These are phyloP conservation scores for Macrostomum cliftonense DNA, from an alignment of 2,888 invertebrate species.

Conservation along the genomic window DNA sequence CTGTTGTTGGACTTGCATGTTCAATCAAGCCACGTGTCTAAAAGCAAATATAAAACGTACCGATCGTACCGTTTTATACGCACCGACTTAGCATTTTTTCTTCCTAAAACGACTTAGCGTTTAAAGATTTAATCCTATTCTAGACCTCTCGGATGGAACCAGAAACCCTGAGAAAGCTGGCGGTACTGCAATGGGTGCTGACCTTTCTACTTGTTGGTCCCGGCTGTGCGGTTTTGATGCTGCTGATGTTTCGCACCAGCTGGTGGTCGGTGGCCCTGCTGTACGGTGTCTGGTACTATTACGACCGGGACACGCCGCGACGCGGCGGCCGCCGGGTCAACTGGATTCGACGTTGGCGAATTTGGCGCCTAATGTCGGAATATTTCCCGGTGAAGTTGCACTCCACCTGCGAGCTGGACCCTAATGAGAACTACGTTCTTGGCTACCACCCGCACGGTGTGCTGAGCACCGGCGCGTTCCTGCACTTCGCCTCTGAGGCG, in stretches of 20 bases:
- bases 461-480: constrained; percentile 57
- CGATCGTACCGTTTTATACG: no score
- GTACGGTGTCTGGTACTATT: constrained; percentile 17
- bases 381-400: constrained; percentile 69
- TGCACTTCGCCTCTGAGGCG: constrained; percentile 54
- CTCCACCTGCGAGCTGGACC: constrained; percentile 60
- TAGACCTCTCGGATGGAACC: no score
- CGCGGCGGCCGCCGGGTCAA: constrained; percentile 40
- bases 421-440: constrained; percentile 56
- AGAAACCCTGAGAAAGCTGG: constrained; percentile 52
- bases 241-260: constrained; percentile 39
- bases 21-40: no score
- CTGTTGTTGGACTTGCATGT: no score
- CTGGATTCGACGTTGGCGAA: constrained; percentile 48
- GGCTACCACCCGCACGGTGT: constrained; percentile 80
- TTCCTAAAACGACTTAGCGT: no score
- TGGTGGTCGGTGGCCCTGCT: constrained; percentile 12
- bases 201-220: constrained; percentile 43
- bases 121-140: no score
- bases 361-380: constrained; percentile 51
- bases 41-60: no score
- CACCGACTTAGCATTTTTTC: no score
- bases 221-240: constrained; percentile 40
- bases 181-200: constrained; percentile 52
- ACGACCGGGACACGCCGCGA: constrained; percentile 47